These are phyloP conservation scores for Eurypyga helias DNA, from an alignment of 2,113 vertebrate genomes.

Conservation along the genomic window DNA sequence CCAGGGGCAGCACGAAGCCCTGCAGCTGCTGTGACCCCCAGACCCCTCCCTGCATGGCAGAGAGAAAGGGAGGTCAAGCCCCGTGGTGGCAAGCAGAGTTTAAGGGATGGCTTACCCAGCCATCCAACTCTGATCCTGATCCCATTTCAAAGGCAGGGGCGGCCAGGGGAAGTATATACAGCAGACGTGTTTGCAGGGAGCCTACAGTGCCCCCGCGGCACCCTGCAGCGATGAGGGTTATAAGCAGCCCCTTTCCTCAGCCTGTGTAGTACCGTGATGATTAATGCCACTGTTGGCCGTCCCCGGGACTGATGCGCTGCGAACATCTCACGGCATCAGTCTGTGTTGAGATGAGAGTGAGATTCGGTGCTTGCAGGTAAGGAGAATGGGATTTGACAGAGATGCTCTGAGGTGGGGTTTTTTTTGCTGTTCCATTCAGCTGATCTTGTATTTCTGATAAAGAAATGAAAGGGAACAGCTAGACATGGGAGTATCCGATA, in stretches of 20 bases:
- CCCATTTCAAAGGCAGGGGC: neutral
- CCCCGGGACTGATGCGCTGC: neutral
- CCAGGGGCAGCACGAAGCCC: neutral
- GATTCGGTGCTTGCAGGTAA: neutral
- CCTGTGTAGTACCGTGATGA: neutral
- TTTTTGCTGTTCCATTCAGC: neutral
- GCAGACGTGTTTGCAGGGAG: neutral
- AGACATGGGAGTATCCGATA: rapidly evolving
- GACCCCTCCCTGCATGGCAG: neutral
- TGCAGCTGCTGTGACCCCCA: neutral
- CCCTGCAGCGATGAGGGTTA: neutral
- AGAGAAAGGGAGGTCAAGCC: neutral
- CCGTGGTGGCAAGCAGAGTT: neutral
- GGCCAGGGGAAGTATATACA: neutral
- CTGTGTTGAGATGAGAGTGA: neutral
- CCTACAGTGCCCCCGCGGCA: neutral
- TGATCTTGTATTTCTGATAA: neutral
- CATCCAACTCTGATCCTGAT: neutral
- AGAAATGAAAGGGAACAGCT: neutral
- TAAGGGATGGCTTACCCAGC: neutral
- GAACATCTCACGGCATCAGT: rapidly evolving
- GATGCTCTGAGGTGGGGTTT: neutral
- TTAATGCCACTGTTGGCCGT: neutral
- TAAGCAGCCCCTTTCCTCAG: neutral
- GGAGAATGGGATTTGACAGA: neutral